Evolutionary conservation across 2,113 vertebrate species (phyloP), one percentile per base, ranked within the genome.

Genomic region (Pyxicephalus adspersus): DNA sequence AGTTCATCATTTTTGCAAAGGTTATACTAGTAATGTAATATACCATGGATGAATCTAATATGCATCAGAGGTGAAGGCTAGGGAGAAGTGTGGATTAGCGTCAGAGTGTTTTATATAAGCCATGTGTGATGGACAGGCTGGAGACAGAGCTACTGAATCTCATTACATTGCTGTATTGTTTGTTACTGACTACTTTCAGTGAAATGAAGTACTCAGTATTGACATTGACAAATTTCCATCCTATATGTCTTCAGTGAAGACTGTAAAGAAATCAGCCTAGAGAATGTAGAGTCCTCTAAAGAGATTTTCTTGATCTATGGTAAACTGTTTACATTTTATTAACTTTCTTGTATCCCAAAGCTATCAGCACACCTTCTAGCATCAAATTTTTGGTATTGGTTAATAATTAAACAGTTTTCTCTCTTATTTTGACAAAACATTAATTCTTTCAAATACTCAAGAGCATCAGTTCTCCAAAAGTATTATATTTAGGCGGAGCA

Each of bases 121-220:
- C 92, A 93, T 91, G 91, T 90, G 92, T 95, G 94, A 95, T 92
- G 88, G 92, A 92, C 93, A 94, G 92, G 91, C 88, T 93, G 84
- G 90, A 94, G 92, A 93, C 92, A 92, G 90, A 94, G 91, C 93
- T 92, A 91, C 92, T 91, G 91, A 94, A 94, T 94, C 91, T 94
- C 94, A 94, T 95, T 95, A 94, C 93, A 93, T 90, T 87, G 90
- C 90, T 91, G 93, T 93, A 94, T 94, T 94, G 93, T 93, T 94
- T 93, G 94, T 95, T 93, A 94, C 81, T 73, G 89, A 91, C 86
- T 89, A 86, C 90, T 90, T 90, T 92, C 90, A 84, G 90, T 93
- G 89, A 94, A 95, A 95, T 94, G 93, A 94, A 95, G 92, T 93
- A 90, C 91, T 94, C 93, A n/a, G n/a, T n/a, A 93, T 92, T 94